A percentile compares a stretch with the other conserved stretches of the same genome.
phyloP scores from a whole-genome alignment of 1,140 invertebrate genomes.

The Trinorchestia longiramus region DNA sequence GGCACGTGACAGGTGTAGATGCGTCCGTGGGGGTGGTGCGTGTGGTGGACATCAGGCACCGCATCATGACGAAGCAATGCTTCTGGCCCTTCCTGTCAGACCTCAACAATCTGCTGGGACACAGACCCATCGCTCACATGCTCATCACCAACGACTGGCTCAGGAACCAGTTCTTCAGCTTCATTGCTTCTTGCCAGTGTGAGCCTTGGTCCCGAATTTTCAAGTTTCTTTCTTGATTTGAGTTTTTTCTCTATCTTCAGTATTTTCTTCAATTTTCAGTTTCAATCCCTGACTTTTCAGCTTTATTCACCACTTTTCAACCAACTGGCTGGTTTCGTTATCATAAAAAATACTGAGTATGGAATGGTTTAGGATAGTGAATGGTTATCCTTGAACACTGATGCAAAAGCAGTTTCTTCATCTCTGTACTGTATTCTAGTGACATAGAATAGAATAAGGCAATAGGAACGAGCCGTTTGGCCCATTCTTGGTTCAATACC shows the following conservation, averaged over 20 bases:
- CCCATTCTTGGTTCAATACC: no score
- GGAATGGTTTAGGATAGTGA: no score
- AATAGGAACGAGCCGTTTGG: no score
- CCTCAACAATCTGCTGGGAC: slow-evolving; percentile 96
- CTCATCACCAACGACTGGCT: slow-evolving; percentile 89
- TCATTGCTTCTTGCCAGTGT: slow-evolving; percentile 19
- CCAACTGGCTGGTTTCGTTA: no score
- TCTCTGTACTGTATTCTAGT: no score
- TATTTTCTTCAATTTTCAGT: no score
- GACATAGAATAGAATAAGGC: no score
- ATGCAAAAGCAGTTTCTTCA: no score
- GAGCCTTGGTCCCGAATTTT: background rate
- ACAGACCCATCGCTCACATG: slow-evolving; percentile 87
- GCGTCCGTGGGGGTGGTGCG: slow-evolving; percentile 77
- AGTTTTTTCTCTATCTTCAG: background rate
- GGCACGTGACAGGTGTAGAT: slow-evolving; percentile 75
- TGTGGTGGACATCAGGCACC: slow-evolving; percentile 92
- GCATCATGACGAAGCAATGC: slow-evolving; percentile 97
- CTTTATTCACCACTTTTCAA: no score
- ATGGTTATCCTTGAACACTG: no score
- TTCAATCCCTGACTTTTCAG: no score
- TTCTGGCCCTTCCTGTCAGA: slow-evolving; percentile 98
- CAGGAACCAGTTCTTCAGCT: slow-evolving; percentile 43
- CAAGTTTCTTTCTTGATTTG: background rate
- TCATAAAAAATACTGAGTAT: no score